Conservation (phyloP, 2,888 invertebrate genomes). For the Parasteatoda lunata region DNA sequence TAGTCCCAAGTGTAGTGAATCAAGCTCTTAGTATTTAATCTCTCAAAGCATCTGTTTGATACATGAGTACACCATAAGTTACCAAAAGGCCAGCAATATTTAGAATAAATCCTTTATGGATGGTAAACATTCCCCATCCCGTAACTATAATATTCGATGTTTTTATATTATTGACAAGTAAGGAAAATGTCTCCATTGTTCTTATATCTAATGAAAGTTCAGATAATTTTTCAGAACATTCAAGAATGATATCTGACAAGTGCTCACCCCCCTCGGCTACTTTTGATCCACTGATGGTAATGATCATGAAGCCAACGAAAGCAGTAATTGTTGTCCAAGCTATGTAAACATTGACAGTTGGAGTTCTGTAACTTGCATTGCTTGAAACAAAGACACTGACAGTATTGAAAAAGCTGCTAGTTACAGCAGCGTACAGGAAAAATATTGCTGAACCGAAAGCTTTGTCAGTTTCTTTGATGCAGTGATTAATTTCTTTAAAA, state of each 20-base stretch:
- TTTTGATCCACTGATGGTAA: conserved; percentile 22
- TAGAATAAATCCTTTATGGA: conserved; percentile 37
- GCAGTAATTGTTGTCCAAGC: not conserved
- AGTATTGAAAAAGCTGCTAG: conserved; percentile 21
- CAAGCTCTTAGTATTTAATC: too few species aligned
- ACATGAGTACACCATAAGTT: conserved; percentile 50
- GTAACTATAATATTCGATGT: conserved; percentile 24
- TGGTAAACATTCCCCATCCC: conserved; percentile 37
- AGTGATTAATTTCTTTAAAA: conserved; percentile 7
- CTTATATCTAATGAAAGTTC: not conserved
- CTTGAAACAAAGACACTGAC: conserved; percentile 31
- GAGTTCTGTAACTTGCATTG: conserved; percentile 1
- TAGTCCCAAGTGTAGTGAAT: too few species aligned
- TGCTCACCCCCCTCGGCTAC: conserved; percentile 9
- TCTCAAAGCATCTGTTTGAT: conserved; percentile 23
- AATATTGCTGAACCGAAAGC: conserved; percentile 19
- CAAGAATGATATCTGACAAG: conserved; percentile 7
- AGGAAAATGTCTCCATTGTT: conserved; percentile 8
- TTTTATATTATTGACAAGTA: conserved; percentile 32
- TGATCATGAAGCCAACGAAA: conserved; percentile 8
- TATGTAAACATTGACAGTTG: not conserved
- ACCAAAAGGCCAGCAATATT: conserved; percentile 26
- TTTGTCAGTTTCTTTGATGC: conserved; percentile 1
- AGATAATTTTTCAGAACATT: conserved; percentile 20
- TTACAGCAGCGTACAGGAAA: conserved; percentile 4